phyloP scores from a whole-genome alignment of 2,113 vertebrate species.

The Aythya baeri region DNA sequence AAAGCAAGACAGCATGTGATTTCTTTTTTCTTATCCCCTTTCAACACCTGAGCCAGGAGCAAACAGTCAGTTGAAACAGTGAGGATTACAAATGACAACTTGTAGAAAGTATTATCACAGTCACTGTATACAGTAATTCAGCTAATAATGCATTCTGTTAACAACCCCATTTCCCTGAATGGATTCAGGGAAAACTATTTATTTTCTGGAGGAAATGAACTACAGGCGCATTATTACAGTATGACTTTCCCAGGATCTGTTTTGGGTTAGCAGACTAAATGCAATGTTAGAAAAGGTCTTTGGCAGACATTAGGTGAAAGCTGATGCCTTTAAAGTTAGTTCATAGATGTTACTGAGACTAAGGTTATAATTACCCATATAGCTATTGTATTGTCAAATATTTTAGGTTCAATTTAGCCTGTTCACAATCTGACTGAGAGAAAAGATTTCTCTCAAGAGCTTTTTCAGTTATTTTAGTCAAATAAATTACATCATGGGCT shows the following conservation, averaged over 20 bases:
- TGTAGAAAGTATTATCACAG: constrained; percentile 43
- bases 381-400: background rate
- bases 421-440: background rate
- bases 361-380: background rate
- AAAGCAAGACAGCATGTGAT: background rate
- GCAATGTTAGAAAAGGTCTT: background rate
- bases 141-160: constrained; percentile 19
- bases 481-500: background rate
- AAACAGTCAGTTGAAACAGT: constrained; percentile 47
- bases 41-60: constrained; percentile 9
- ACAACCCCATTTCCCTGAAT: background rate
- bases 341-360: background rate
- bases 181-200: constrained; percentile 13
- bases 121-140: background rate
- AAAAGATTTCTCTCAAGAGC: background rate
- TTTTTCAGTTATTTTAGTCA: background rate
- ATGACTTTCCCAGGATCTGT: constrained; percentile 10
- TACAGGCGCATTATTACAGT: background rate
- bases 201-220: constrained; percentile 18
- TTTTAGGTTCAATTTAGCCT: background rate
- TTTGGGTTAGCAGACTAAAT: background rate
- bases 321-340: background rate
- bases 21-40: background rate
- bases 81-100: constrained; percentile 56
- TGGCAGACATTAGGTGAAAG: background rate